Conservation (phyloP, 2,888 invertebrate genomes). For the Nomada fabriciana region DNA sequence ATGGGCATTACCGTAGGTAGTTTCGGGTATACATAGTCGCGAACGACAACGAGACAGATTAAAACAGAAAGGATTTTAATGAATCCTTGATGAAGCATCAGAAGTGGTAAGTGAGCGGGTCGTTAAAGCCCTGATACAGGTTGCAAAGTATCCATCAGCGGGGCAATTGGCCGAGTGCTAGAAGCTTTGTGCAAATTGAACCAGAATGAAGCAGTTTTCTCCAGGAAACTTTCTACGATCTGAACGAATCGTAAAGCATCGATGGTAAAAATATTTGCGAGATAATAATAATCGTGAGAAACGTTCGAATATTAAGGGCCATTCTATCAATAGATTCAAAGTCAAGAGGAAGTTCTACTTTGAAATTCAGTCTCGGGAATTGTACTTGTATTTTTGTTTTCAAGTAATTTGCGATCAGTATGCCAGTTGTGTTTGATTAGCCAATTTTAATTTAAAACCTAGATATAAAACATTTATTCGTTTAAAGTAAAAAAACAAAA, state of each 20-base stretch:
- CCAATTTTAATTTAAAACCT: no score
- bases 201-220: slow-evolving; percentile 45
- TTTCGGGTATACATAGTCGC: slow-evolving; percentile 26
- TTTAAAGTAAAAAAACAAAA: no score
- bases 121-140: slow-evolving; percentile 54
- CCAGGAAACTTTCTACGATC: slow-evolving; percentile 43
- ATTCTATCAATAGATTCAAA: no score
- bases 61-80: slow-evolving; percentile 62
- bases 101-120: slow-evolving; percentile 52
- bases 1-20: slow-evolving; percentile 5
- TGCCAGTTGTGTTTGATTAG: no score
- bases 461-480: no score
- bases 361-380: no score
- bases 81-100: slow-evolving; percentile 64
- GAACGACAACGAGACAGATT: slow-evolving; percentile 38
- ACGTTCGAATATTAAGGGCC: not conserved
- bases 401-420: no score
- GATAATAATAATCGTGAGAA: not conserved
- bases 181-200: slow-evolving; percentile 56
- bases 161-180: slow-evolving; percentile 59
- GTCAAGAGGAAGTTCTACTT: no score
- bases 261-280: not conserved
- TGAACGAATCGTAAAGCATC: not conserved
- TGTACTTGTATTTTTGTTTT: no score
- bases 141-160: slow-evolving; percentile 66